Evolutionary conservation across 2,113 vertebrate genomes (phyloP).

Genomic region (Nerophis lumbriciformis): DNA sequence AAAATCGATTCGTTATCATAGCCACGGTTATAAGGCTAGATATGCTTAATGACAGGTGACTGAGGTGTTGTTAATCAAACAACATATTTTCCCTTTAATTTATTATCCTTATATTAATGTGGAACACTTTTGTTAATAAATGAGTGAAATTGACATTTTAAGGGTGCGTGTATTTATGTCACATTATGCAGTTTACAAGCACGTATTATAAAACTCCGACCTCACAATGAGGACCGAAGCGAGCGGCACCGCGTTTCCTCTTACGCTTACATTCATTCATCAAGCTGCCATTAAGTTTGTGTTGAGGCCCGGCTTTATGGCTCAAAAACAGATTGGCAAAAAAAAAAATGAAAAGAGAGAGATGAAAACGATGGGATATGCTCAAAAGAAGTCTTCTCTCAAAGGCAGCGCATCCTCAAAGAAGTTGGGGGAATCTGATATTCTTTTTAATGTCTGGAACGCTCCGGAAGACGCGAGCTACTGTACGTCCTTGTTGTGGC

Average conservation of each 20-base stretch:
- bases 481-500: constrained; percentile 63
- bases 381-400: constrained; percentile 74
- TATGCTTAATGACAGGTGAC: too few relatives aligned
- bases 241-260: constrained; percentile 57
- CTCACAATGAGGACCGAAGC: constrained; percentile 31
- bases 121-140: too few relatives aligned
- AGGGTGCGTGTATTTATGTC: too few relatives aligned
- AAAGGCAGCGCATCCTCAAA: constrained; percentile 74
- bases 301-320: constrained; percentile 52
- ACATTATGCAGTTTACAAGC: too few relatives aligned
- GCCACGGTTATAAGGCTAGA: too few relatives aligned
- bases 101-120: too few relatives aligned
- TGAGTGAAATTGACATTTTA: too few relatives aligned
- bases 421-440: constrained; percentile 71
- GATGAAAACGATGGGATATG: constrained; percentile 73
- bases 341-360: constrained; percentile 57
- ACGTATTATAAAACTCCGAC: too few relatives aligned
- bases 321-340: constrained; percentile 52
- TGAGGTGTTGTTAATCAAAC: too few relatives aligned
- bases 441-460: constrained; percentile 77
- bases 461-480: constrained; percentile 63
- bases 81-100: too few relatives aligned
- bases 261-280: constrained; percentile 51
- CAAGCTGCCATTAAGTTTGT: constrained; percentile 59
- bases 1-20: too few relatives aligned